These are phyloP conservation scores for Myripristis murdjan DNA, from an alignment of 2,797 vertebrate genomes.

Conservation along the genomic window DNA sequence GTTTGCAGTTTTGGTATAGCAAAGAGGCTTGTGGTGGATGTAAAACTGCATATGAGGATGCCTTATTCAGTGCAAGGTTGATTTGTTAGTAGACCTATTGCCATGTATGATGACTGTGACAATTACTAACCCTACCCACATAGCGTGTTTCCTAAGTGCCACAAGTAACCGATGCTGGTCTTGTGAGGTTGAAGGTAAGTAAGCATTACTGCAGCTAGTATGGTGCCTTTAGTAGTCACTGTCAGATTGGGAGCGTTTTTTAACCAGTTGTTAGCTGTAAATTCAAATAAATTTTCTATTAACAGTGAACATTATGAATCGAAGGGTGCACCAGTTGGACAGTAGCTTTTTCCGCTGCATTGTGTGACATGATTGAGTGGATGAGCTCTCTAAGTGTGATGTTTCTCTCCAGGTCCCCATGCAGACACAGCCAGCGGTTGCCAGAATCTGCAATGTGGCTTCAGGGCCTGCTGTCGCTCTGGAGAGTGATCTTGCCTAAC, in stretches of 20 bases:
- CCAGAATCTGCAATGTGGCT: slow-evolving; percentile 99
- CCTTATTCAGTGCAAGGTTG: slow-evolving; percentile 16
- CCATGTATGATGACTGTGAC: slow-evolving; percentile 32
- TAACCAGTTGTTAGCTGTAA: not conserved
- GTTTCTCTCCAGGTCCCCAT: slow-evolving; percentile 92
- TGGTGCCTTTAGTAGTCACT: slow-evolving; percentile 19
- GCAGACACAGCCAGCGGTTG: slow-evolving; percentile 98
- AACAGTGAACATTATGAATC: not conserved
- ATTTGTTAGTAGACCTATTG: slow-evolving; percentile 22
- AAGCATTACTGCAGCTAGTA: slow-evolving; percentile 33
- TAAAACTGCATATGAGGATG: slow-evolving; percentile 11
- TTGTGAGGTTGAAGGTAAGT: slow-evolving; percentile 75
- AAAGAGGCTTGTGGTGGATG: slow-evolving; percentile 8
- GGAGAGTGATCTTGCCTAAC: slow-evolving; percentile 89
- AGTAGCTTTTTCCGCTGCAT: not conserved
- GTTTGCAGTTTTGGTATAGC: not conserved
- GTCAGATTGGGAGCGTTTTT: not conserved
- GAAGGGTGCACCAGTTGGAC: not conserved
- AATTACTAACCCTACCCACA: slow-evolving; percentile 56
- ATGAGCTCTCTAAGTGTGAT: slow-evolving; percentile 2
- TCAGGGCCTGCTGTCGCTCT: slow-evolving; percentile 98
- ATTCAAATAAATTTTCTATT: too few species aligned
- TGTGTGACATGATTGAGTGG: not conserved
- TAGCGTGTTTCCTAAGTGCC: slow-evolving; percentile 54
- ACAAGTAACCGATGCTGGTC: slow-evolving; percentile 46